These are phyloP conservation scores for Eupithecia pulchellata DNA, from an alignment of 2,888 invertebrate species.

Conservation along the genomic window DNA sequence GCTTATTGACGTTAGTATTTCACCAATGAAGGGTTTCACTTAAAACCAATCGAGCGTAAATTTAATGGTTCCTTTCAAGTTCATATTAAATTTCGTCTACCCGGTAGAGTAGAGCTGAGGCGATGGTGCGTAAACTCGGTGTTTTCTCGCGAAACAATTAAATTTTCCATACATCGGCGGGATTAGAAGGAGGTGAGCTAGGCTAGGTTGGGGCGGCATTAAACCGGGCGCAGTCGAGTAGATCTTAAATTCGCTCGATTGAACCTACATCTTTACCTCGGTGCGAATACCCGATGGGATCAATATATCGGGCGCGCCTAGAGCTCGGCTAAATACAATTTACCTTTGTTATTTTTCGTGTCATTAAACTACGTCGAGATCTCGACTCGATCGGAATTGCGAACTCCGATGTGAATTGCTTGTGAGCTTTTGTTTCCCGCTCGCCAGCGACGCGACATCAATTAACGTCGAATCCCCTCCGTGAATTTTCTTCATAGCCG, in stretches of 20 bases:
- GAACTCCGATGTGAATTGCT: conserved; percentile 84
- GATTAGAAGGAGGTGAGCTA: conserved; percentile 65
- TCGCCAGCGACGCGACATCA: conserved; percentile 82
- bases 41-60: conserved; percentile 77
- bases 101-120: conserved; percentile 65
- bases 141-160: conserved; percentile 81
- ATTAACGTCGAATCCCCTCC: conserved; percentile 80
- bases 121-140: conserved; percentile 68
- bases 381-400: conserved; percentile 82
- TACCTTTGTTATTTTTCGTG: conserved; percentile 86
- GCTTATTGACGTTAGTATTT: conserved; percentile 73
- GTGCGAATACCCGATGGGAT: conserved; percentile 71
- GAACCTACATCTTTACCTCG: conserved; percentile 68
- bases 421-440: conserved; percentile 83
- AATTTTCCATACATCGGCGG: conserved; percentile 77
- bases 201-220: conserved; percentile 58
- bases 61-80: conserved; percentile 82
- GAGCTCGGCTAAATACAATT: conserved; percentile 82
- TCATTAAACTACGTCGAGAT: conserved; percentile 85
- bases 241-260: conserved; percentile 74
- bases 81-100: conserved; percentile 75
- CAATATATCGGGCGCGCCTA: conserved; percentile 78
- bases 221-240: conserved; percentile 65
- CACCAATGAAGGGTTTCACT: conserved; percentile 78
- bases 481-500: conserved; percentile 78